Conservation (phyloP, 1,140 invertebrate genomes). For the Zaprionus davidi region DNA sequence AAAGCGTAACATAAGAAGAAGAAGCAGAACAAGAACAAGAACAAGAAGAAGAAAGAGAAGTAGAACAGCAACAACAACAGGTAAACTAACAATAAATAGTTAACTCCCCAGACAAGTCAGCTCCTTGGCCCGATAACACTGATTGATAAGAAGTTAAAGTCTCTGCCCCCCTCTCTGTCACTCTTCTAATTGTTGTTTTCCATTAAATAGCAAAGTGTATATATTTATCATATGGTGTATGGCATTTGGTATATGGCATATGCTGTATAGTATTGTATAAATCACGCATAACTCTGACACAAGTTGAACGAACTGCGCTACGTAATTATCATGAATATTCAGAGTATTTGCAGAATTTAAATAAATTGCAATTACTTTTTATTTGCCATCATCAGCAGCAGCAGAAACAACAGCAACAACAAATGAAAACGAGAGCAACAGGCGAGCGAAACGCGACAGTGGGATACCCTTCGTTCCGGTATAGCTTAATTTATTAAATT, state of each 20-base stretch:
- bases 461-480: no score
- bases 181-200: slow-evolving; percentile 15
- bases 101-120: slow-evolving; percentile 6
- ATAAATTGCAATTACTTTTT: slow-evolving; percentile 15
- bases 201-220: background rate
- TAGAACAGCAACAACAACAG: background rate
- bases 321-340: slow-evolving; percentile 7
- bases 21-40: background rate
- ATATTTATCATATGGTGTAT: background rate
- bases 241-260: background rate
- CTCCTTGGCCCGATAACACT: slow-evolving; percentile 38
- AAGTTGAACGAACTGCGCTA: slow-evolving; percentile 61
- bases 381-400: background rate
- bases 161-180: background rate
- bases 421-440: no score
- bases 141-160: slow-evolving; percentile 22
- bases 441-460: no score
- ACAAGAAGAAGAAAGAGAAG: background rate
- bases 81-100: slow-evolving; percentile 10
- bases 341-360: slow-evolving; percentile 12
- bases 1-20: background rate
- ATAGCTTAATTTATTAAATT: no score
- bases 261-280: background rate
- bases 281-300: background rate
- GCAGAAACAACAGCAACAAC: slow-evolving; percentile 14